Base-by-base conservation (phyloP, 2,113 vertebrate species). In the Morphnarchus princeps region DNA sequence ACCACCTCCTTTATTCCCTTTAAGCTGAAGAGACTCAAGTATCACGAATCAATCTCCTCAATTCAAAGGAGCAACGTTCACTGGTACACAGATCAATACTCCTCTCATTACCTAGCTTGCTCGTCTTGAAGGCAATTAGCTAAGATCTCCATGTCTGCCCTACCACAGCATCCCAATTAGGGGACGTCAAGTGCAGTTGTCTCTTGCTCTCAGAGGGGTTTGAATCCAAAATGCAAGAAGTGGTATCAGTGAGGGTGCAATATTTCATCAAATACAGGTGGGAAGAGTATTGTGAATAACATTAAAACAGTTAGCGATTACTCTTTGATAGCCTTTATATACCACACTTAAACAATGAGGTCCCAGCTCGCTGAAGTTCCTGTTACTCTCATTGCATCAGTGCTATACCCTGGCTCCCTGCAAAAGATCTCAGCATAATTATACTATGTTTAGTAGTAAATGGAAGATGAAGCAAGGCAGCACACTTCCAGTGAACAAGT, bases 401-500 rank as follows among this genome's bases (percentile, higher is more conserved):
- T 9, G 19, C 31, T 32, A 6, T 3, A 38, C 6, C 11, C 67
- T 15, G 1, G 11, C 10, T 87, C 29, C 22, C 52, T 45, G 17
- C 15, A 45, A 20, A n/a, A 58, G 20, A 72, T 34, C 63, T 42
- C 61, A 40, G 4, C 12, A 9, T 10, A 47, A 47, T 22, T 66
- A 25, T 3, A 22, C 10, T 19, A 4, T 2, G 3, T 32, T 54
- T 59, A 16, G 15, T 13, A 61, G 50, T 17, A 72, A 82, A 34
- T 3, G 5, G 34, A 47, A 45, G 18, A 69, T 43, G 17, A 63
- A 49, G 5, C n/a, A 50, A 58, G 40, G 34, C 7, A 50, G 3
- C 19, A 5, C 7, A 19, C 11, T 72, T 58, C 25, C 17, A 85
- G 11, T 15, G 13, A 70, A 20, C 0, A 1, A 50, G 3, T 0